Evolutionary conservation across 2,888 invertebrate genomes (phyloP).

Genomic region (Drosophila tanythrix): DNA sequence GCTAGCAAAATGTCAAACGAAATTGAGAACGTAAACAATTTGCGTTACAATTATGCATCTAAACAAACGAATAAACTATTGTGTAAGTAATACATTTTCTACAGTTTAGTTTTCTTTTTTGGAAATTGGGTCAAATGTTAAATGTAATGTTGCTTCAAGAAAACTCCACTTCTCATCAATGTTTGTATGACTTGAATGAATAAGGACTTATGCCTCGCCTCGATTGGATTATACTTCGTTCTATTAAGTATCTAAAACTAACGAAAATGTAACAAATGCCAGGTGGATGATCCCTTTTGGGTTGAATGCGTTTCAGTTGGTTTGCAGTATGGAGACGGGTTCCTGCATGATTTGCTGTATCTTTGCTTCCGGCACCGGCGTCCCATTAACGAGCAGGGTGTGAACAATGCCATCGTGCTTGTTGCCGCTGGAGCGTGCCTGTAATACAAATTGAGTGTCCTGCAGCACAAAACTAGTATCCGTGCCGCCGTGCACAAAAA

Average conservation of each 20-base stretch:
- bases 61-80: slow-evolving; percentile 68
- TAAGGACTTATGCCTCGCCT: not conserved
- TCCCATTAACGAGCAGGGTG: slow-evolving; percentile 86
- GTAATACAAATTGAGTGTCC: slow-evolving; percentile 82
- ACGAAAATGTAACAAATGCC: slow-evolving; percentile 56
- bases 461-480: slow-evolving; percentile 89
- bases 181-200: not conserved
- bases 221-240: not conserved
- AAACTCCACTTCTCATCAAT: not conserved
- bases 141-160: not conserved
- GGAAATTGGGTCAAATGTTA: not conserved
- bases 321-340: slow-evolving; percentile 78
- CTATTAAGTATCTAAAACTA: slow-evolving; percentile 25
- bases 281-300: slow-evolving; percentile 10
- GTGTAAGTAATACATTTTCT: slow-evolving; percentile 51
- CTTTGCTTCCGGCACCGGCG: slow-evolving; percentile 81
- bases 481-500: slow-evolving; percentile 93
- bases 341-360: slow-evolving; percentile 83
- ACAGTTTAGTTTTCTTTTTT: slow-evolving; percentile 13
- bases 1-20: slow-evolving; percentile 77
- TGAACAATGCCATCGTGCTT: slow-evolving; percentile 87
- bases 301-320: slow-evolving; percentile 44
- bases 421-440: slow-evolving; percentile 83
- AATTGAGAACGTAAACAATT: slow-evolving; percentile 67
- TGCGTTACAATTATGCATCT: slow-evolving; percentile 72